phyloP scores from a whole-genome alignment of 2,113 vertebrate species.

The Asarcornis scutulata region DNA sequence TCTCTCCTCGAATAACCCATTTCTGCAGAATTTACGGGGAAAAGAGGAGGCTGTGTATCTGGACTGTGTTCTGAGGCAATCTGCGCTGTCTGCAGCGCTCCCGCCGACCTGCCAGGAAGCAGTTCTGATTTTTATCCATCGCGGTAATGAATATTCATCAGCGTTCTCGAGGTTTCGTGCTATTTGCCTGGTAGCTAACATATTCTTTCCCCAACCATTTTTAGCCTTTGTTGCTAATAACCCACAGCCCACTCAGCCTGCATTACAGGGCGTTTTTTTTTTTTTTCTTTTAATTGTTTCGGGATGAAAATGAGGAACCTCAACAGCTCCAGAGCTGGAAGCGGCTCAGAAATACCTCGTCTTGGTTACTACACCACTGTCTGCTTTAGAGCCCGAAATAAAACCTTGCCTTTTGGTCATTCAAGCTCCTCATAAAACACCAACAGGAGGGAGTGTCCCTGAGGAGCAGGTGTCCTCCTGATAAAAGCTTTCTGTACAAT shows the following conservation, averaged over 20 bases:
- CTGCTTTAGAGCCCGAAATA: conserved; percentile 16
- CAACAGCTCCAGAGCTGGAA: conserved; percentile 9
- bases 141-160: conserved; percentile 45
- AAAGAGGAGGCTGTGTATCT: neutral
- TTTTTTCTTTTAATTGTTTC: conserved; percentile 29
- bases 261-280: neutral
- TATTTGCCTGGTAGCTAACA: conserved; percentile 31
- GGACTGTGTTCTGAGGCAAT: conserved; percentile 13
- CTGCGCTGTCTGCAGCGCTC: neutral
- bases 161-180: conserved; percentile 18
- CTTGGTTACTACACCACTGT: neutral
- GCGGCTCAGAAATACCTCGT: neutral
- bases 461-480: neutral
- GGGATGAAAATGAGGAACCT: conserved; percentile 41
- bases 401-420: conserved; percentile 17
- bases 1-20: conserved; percentile 7
- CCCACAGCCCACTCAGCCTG: conserved; percentile 16
- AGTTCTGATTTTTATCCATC: conserved; percentile 47
- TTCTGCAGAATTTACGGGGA: conserved; percentile 8
- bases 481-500: neutral
- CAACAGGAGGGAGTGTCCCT: neutral
- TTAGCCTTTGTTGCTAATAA: conserved; percentile 29
- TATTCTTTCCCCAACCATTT: conserved; percentile 13
- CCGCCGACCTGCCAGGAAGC: neutral
- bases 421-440: neutral